Percentiles rank a stretch among this genome's conserved stretches.
Conservation (phyloP, 2,888 invertebrate species). For the Cylindroiulus punctatus region DNA sequence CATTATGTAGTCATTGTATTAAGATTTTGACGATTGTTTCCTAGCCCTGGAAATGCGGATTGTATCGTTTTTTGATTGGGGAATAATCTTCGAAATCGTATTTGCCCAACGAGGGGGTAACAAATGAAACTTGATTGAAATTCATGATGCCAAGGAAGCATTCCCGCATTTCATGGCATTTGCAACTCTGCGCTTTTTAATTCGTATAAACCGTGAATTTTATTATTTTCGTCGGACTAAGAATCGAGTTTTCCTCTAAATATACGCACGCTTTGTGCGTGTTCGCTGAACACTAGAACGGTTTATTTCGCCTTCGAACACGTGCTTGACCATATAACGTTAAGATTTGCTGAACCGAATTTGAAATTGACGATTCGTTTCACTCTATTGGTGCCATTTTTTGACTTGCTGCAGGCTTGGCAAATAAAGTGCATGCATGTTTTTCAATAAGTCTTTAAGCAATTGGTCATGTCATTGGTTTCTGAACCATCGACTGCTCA, state of each 20-base stretch:
- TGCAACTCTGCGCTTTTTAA: background rate
- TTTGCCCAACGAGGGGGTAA: background rate
- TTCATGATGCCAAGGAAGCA: background rate
- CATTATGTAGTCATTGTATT: background rate
- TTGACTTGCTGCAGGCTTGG: background rate
- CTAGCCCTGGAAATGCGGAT: constrained; percentile 5
- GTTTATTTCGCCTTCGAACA: background rate
- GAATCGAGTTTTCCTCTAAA: background rate
- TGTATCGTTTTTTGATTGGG: background rate
- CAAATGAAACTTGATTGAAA: background rate
- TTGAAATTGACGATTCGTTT: constrained; percentile 15
- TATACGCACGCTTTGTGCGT: background rate
- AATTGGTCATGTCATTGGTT: background rate
- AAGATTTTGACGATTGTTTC: background rate
- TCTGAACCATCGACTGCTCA: background rate
- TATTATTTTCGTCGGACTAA: background rate
- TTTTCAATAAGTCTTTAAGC: too few relatives aligned
- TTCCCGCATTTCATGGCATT: background rate
- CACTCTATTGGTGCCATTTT: background rate
- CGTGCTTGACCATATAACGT: constrained; percentile 27
- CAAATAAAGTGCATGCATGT: background rate
- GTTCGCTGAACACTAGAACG: background rate
- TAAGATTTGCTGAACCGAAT: background rate
- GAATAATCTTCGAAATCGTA: background rate
- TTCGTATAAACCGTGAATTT: background rate